phyloP scores from a whole-genome alignment of 2,797 vertebrate genomes.

The Spondyliosoma cantharus region DNA sequence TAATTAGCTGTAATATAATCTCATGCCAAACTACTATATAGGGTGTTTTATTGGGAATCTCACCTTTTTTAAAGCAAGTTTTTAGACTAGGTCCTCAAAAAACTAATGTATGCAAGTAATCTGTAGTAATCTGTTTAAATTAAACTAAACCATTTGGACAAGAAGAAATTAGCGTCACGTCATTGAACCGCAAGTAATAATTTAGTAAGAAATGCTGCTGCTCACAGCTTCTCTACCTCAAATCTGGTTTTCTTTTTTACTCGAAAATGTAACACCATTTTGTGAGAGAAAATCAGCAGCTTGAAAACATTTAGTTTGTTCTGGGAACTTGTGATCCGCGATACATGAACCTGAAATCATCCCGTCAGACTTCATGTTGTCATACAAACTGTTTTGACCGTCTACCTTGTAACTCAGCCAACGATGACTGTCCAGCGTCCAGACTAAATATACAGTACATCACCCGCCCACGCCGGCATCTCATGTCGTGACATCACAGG shows the following conservation, averaged over 20 bases:
- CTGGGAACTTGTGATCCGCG: not conserved
- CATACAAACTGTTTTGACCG: not conserved
- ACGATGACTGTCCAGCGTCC: not conserved
- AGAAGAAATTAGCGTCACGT: too few relatives aligned
- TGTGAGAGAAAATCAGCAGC: not conserved
- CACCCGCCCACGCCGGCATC: not conserved
- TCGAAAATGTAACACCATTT: not conserved
- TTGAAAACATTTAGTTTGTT: not conserved
- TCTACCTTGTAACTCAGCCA: not conserved
- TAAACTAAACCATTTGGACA: too few relatives aligned
- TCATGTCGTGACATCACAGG: conserved; percentile 4
- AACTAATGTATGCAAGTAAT: too few relatives aligned
- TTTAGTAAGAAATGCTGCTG: not conserved
- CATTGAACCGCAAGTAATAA: too few relatives aligned
- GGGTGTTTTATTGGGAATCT: too few relatives aligned
- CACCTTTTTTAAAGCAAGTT: too few relatives aligned
- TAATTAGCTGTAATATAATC: too few relatives aligned
- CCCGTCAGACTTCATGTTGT: not conserved
- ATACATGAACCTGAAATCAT: not conserved
- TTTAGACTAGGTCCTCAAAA: too few relatives aligned
- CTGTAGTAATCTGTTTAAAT: too few relatives aligned
- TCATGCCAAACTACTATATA: too few relatives aligned
- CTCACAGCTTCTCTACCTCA: too few relatives aligned
- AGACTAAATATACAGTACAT: conserved; percentile 43
- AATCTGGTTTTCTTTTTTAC: not conserved